Evolutionary conservation across 1,140 invertebrate genomes (phyloP).

Genomic region (Neodiprion fabricii): DNA sequence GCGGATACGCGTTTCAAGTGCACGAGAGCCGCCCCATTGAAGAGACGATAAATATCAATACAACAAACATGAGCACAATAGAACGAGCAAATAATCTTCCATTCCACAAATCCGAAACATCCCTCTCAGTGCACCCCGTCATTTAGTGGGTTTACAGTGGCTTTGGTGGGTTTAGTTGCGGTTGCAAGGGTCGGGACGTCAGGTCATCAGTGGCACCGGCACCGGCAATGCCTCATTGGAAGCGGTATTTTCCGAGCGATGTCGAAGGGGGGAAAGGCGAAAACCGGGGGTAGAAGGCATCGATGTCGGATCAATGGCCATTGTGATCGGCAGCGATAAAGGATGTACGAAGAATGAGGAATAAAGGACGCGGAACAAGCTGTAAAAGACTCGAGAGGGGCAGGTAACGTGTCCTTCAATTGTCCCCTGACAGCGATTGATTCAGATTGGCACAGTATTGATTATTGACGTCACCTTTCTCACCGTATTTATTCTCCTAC

Average conservation of each 20-base stretch:
- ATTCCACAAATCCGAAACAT: conserved; percentile 27
- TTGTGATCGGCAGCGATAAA: conserved; percentile 21
- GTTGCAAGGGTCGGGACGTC: not conserved
- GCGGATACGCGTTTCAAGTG: not conserved
- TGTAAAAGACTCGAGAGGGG: conserved; percentile 22
- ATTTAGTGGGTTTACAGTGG: conserved; percentile 7
- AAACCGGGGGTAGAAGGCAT: conserved; percentile 21
- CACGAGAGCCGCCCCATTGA: not conserved
- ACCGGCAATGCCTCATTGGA: too few relatives aligned
- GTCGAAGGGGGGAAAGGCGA: not conserved
- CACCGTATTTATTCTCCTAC: too few relatives aligned
- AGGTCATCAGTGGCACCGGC: not conserved
- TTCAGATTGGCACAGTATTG: conserved; percentile 31
- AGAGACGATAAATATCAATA: conserved; percentile 37
- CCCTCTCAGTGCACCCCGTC: conserved; percentile 1
- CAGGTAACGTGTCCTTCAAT: conserved; percentile 37
- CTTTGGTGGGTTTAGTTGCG: conserved; percentile 6
- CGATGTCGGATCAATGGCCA: conserved; percentile 38
- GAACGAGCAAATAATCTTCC: conserved; percentile 24
- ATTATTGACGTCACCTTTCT: conserved; percentile 30
- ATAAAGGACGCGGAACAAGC: conserved; percentile 12
- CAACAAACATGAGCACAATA: conserved; percentile 34
- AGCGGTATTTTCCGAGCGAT: too few relatives aligned
- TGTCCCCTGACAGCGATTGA: conserved; percentile 40
- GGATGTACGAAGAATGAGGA: not conserved